Evolutionary conservation across 2,113 vertebrate species (phyloP).

Genomic region (Pygoscelis antarcticus): DNA sequence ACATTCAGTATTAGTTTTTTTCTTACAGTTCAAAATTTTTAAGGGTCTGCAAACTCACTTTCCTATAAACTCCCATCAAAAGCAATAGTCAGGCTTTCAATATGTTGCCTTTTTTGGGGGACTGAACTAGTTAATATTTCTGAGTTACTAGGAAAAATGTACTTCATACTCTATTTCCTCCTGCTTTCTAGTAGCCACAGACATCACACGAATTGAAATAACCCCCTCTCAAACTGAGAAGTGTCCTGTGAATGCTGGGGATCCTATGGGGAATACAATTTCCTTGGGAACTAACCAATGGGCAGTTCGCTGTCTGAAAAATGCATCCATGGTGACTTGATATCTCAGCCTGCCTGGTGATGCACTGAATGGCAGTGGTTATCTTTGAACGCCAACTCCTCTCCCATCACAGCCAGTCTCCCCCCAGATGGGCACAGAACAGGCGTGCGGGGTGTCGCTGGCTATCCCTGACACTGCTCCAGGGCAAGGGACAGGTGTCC

Average conservation of each 20-base stretch:
- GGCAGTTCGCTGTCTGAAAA: not conserved
- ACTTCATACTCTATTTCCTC: not conserved
- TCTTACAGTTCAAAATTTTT: not conserved
- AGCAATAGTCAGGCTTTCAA: not conserved
- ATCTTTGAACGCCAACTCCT: not conserved
- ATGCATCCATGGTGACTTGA: not conserved
- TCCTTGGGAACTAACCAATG: not conserved
- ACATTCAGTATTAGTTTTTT: not conserved
- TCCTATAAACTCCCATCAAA: not conserved
- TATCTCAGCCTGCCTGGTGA: not conserved
- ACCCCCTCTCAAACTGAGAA: not conserved
- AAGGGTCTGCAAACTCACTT: not conserved
- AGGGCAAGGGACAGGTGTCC: not conserved
- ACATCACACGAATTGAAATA: not conserved
- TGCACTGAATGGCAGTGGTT: not conserved
- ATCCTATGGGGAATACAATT: not conserved
- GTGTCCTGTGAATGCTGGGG: not conserved
- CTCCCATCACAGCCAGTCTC: rapidly evolving
- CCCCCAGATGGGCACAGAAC: not conserved
- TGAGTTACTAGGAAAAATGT: not conserved
- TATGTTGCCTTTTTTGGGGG: not conserved
- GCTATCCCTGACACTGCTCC: not conserved
- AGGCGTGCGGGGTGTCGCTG: rapidly evolving
- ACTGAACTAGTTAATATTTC: not conserved
- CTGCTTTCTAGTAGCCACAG: not conserved